Evolutionary conservation across 2,888 invertebrate species (phyloP).

Genomic region (Nezara viridula): DNA sequence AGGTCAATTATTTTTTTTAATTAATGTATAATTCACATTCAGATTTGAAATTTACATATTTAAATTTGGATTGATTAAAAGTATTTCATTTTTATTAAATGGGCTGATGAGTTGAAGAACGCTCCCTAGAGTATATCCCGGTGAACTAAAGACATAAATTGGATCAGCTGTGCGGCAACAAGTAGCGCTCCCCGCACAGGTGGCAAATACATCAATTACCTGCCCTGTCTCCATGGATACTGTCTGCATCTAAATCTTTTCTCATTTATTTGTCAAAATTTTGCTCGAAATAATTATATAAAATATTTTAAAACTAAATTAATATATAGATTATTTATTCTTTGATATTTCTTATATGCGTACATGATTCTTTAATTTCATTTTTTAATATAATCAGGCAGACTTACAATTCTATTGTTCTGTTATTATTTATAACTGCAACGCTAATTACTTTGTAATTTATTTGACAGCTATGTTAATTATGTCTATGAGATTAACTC

Average conservation of each 20-base stretch:
- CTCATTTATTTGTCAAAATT: neutral
- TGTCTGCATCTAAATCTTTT: neutral
- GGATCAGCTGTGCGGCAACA: slow-evolving; percentile 51
- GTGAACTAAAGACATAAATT: slow-evolving; percentile 47
- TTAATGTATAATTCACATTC: too few species aligned
- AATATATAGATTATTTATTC: too few species aligned
- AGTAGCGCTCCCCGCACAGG: slow-evolving; percentile 62
- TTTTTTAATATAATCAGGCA: too few species aligned
- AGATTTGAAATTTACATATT: neutral
- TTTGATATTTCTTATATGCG: too few species aligned
- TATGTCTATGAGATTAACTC: too few species aligned
- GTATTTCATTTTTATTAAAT: neutral
- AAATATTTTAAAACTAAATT: neutral
- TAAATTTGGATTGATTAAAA: neutral
- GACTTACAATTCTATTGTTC: too few species aligned
- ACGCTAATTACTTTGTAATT: too few species aligned
- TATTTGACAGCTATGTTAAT: too few species aligned
- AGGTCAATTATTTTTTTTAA: too few species aligned
- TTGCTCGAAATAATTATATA: neutral
- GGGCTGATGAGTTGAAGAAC: neutral
- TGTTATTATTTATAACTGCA: too few species aligned
- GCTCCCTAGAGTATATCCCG: neutral
- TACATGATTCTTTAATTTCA: too few species aligned
- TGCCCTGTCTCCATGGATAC: slow-evolving; percentile 15
- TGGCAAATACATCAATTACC: slow-evolving; percentile 63